These are phyloP conservation scores for Smittia aterrima DNA, from an alignment of 2,888 invertebrate species.

Conservation along the genomic window DNA sequence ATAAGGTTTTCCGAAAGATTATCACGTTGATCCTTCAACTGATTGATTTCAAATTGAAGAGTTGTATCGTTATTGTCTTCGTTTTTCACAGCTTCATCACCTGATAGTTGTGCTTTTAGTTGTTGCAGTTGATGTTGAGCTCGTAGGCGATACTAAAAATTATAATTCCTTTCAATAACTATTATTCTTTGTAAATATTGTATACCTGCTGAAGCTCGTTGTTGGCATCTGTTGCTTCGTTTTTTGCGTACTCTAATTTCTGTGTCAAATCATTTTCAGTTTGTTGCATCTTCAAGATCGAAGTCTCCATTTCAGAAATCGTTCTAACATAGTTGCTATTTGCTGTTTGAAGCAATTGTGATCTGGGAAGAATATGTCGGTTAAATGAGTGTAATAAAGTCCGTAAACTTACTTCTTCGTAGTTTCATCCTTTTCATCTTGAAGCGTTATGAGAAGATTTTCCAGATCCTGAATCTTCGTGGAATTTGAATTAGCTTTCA, in stretches of 20 bases:
- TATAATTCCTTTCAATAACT: too few relatives aligned
- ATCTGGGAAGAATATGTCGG: background rate
- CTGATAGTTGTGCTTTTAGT: conserved; percentile 67
- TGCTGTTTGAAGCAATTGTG: conserved; percentile 42
- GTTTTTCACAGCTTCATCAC: conserved; percentile 43
- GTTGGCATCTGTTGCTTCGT: conserved; percentile 54
- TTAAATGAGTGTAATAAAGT: background rate
- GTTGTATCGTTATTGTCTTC: conserved; percentile 48
- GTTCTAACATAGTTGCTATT: conserved; percentile 49
- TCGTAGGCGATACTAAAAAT: conserved; percentile 75
- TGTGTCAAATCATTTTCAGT: conserved; percentile 54
- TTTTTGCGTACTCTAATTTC: conserved; percentile 55
- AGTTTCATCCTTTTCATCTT: conserved; percentile 48
- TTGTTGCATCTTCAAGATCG: conserved; percentile 54
- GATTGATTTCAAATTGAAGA: conserved; percentile 61
- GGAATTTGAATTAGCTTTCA: conserved; percentile 45
- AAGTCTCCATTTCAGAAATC: conserved; percentile 51
- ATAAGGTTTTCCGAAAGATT: conserved; percentile 47
- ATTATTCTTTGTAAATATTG: too few relatives aligned
- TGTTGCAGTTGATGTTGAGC: conserved; percentile 73
- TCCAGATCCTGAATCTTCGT: conserved; percentile 47
- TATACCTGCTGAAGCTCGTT: conserved; percentile 69
- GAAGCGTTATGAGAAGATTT: conserved; percentile 44
- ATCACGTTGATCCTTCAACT: conserved; percentile 54
- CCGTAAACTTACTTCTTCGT: conserved; percentile 38